Evolutionary conservation across 2,888 invertebrate species (phyloP), one percentile per base, ranked within the genome.

Genomic region (Habroteleia sp.): DNA sequence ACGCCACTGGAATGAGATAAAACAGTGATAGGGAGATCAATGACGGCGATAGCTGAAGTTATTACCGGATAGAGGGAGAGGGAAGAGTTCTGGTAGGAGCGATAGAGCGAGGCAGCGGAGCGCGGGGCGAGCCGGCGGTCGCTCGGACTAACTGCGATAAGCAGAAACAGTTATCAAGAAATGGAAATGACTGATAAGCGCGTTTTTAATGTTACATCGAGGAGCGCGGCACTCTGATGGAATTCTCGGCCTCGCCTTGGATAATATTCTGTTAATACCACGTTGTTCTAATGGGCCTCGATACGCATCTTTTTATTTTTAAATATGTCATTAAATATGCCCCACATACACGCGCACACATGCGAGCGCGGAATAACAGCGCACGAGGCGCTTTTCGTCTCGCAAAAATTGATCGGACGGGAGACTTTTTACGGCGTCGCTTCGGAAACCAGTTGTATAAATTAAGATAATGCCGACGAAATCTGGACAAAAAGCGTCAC

Each of bases 111-210:
- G 66, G 62, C 17, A 71, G 25, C 63, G 66, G 63, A 37, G 37
- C 42, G 76, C 75, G 78, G 68, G 76, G 72, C 66, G 44, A 58
- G 75, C 29, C 63, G 72, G 60, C 74, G 75, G 76, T 79, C 79
- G 79, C 83, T 84, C 84, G 83, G 83, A 72, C 71, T 72, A 56
- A 82, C 82, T 77, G 77, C 82, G 88, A 87, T 88, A 87, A 88
- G 87, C 87, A 86, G 84, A 84, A 87, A 85, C 85, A 83, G 88
- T 87, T 87, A 88, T 88, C 87, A 85, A 86, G 90, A 90, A 90
- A 90, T 90, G 90, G 90, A 90, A 90, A 89, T 89, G 87, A 86
- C 89, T 89, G 90, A 90, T 90, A 90, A 90, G 89, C 86, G 79
- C 81, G 80, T 82, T 84, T 82, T 84, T 83, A 85, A 85, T 82